Evolutionary conservation across 2,113 vertebrate genomes (phyloP).

Genomic region (Prinia subflava): DNA sequence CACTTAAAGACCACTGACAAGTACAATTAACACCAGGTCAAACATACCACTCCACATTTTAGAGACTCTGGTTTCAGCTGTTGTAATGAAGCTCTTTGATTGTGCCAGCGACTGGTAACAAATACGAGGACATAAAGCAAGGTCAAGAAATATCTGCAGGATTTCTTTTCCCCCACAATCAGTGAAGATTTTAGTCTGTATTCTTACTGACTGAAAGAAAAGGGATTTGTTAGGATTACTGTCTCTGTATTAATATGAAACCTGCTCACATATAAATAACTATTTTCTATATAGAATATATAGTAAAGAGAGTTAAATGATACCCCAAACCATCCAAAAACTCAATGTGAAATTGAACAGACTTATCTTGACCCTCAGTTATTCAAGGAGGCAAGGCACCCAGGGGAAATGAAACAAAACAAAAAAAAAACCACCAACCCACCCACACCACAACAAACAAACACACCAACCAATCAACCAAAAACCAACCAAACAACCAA

Average conservation of each 20-base stretch:
- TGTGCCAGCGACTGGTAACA: neutral
- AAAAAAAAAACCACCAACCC: neutral
- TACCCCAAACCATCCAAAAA: neutral
- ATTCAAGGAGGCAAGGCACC: neutral
- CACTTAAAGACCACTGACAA: constrained; percentile 38
- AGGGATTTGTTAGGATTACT: neutral
- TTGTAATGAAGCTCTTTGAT: neutral
- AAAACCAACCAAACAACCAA: no score
- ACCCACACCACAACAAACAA: no score
- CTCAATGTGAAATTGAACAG: neutral
- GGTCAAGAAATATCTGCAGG: neutral
- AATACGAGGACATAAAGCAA: neutral
- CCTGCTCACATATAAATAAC: neutral
- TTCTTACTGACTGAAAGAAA: neutral
- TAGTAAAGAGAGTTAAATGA: neutral
- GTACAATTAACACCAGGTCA: constrained; percentile 43
- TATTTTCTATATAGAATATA: neutral
- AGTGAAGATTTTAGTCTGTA: neutral
- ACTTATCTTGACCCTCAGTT: neutral
- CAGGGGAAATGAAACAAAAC: rapidly evolving
- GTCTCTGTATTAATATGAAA: neutral
- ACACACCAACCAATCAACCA: no score
- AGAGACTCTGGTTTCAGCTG: constrained; percentile 37
- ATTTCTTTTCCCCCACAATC: neutral
- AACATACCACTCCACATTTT: constrained; percentile 31